A percentile compares a stretch with the other conserved stretches of the same genome.
Conservation (phyloP, 2,797 vertebrate genomes). For the Sebastes hubbsi region DNA sequence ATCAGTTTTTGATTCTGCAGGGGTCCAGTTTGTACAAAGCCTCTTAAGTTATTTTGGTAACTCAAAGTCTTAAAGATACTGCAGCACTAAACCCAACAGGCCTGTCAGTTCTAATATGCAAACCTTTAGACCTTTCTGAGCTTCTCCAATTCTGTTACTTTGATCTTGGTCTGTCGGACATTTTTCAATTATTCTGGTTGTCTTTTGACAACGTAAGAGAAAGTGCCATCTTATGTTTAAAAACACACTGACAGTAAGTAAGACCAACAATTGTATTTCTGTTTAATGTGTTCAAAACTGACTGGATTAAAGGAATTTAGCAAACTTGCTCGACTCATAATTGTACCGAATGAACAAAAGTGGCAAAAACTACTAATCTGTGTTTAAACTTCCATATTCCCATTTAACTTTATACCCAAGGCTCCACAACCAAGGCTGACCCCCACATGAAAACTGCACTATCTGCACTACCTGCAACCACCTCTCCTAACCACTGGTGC, state of each 20-base stretch:
- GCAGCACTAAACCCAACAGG: neutral
- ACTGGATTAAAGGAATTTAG: neutral
- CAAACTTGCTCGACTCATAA: neutral
- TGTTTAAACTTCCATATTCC: neutral
- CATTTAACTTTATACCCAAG: too few species aligned
- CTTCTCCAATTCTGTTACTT: neutral
- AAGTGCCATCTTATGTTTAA: neutral
- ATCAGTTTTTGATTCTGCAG: neutral
- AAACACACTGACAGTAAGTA: too few species aligned
- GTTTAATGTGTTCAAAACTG: too few species aligned
- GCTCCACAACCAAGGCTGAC: too few species aligned
- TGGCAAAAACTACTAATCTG: neutral
- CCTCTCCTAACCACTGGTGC: too few species aligned
- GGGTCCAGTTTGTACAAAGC: neutral
- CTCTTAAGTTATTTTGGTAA: neutral
- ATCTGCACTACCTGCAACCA: too few species aligned
- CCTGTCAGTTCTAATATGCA: neutral
- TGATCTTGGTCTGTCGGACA: neutral
- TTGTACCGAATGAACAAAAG: neutral
- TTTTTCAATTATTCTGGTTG: neutral
- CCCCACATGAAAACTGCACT: too few species aligned
- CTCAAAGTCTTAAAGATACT: neutral
- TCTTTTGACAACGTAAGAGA: neutral
- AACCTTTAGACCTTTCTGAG: neutral
- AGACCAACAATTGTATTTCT: too few species aligned